Base-by-base conservation (phyloP, 2,888 invertebrate species). In the Hypolimnas misippus region DNA sequence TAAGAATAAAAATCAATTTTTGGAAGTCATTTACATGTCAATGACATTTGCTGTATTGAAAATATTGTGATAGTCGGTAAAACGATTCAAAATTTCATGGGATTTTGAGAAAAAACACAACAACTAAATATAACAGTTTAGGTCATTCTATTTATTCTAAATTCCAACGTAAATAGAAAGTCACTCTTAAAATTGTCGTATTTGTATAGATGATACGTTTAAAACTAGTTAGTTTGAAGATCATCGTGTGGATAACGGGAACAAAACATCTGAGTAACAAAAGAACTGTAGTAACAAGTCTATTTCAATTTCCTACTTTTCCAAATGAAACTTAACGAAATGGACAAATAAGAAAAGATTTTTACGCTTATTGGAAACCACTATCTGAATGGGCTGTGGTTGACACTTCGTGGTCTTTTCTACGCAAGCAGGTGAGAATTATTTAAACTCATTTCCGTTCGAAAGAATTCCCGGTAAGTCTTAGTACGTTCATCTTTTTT, bases 291-390 rank as follows among this genome's bases (percentile, higher is more conserved):
- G 6, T 17, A 38, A 49, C 31, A 31, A 50, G 49, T 19, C 51
- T 51, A 49, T 58, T 55, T 49, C 49, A 54, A 61, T 57, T 57
- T 42, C 49, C 57, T 33, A 44, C 29, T 19, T 14, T 50, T 57
- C 49, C 31, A 49, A 62, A 67, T 57, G 46, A 56, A 58, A 55
- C 46, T 57, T 40, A 54, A 57, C 50, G 35, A 66, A 65, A 60
- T 53, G 53, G 21, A 54, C 60, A 62, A 57, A 53, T 46, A 62
- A 31, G 29, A 29, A 50, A 57, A 49, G 29, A 57, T 40, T 64
- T 59, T 67, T 52, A 64, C 50, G 56, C 58, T 49, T 57, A 63
- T 63, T 59, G 59, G 33, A 57, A 33, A 57, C 33, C 33, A 53
- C 51, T 61, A 38, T 51, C 51, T 58, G 40, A 61, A 56, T 56